Percentiles rank a stretch among this genome's conserved stretches.
These are phyloP conservation scores for Mesitornis unicolor DNA, from an alignment of 2,113 vertebrate genomes.

Conservation along the genomic window DNA sequence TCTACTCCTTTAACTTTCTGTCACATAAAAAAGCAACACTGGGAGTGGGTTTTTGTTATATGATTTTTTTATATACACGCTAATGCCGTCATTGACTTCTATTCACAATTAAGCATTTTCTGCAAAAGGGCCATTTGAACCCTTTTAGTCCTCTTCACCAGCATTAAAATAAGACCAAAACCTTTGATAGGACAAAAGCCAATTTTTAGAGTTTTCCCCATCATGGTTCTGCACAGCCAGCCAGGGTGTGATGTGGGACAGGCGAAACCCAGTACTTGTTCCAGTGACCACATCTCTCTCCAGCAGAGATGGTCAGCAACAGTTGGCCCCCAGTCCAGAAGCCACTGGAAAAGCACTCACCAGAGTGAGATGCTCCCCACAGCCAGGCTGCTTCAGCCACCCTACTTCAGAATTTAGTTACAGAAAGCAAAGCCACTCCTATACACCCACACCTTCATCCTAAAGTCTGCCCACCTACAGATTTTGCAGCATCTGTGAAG, in stretches of 20 bases:
- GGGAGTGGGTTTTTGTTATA: neutral
- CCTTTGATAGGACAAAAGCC: neutral
- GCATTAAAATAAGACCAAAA: neutral
- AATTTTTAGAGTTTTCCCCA: neutral
- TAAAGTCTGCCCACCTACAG: neutral
- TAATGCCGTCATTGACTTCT: neutral
- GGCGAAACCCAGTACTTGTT: neutral
- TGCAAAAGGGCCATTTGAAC: neutral
- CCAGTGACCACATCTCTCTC: neutral
- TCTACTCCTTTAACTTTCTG: neutral
- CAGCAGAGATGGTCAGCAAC: neutral
- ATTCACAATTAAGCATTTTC: neutral
- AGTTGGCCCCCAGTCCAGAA: accelerated
- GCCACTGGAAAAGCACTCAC: neutral
- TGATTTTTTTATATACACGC: no score
- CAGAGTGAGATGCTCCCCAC: accelerated
- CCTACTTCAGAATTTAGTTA: neutral
- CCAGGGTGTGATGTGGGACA: accelerated
- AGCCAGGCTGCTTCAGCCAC: neutral
- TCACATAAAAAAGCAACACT: neutral
- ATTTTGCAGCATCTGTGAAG: neutral
- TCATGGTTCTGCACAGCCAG: accelerated
- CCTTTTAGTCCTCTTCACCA: neutral
- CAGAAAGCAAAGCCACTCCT: neutral
- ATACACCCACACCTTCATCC: neutral